Conservation (phyloP, 2,797 vertebrate species). For the Eulemur rubriventer region DNA sequence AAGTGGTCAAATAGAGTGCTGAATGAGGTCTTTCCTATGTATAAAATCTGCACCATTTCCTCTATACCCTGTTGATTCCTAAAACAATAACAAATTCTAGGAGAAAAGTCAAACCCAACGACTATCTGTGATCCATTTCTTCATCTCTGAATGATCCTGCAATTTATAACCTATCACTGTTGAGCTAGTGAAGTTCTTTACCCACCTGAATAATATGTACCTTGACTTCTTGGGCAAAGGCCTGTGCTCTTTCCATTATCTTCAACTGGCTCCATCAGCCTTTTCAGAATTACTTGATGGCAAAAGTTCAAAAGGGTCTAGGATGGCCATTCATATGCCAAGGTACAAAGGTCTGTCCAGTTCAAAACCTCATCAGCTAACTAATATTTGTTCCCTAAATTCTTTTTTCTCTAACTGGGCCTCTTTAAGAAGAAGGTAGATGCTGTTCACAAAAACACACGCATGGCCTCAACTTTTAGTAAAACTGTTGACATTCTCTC, state of each 20-base stretch:
- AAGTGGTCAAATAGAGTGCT: not conserved
- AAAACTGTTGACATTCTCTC: not conserved
- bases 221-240: not conserved
- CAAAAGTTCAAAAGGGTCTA: constrained; percentile 66
- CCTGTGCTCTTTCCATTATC: not conserved
- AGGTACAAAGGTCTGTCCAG: constrained; percentile 74
- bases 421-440: constrained; percentile 37
- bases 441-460: not conserved
- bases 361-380: constrained; percentile 51
- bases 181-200: not conserved
- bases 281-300: constrained; percentile 56
- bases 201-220: not conserved
- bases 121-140: not conserved
- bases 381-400: constrained; percentile 38
- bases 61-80: constrained; percentile 33
- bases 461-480: not conserved
- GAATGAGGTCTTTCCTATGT: constrained; percentile 15
- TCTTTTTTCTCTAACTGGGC: not conserved
- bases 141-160: not conserved
- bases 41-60: constrained; percentile 59
- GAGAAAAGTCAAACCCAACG: not conserved
- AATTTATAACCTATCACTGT: not conserved
- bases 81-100: constrained; percentile 16
- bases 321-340: constrained; percentile 35
- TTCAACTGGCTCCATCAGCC: constrained; percentile 32